Conservation (phyloP, 2,888 invertebrate species). For the Drosophila kambysellisi region DNA sequence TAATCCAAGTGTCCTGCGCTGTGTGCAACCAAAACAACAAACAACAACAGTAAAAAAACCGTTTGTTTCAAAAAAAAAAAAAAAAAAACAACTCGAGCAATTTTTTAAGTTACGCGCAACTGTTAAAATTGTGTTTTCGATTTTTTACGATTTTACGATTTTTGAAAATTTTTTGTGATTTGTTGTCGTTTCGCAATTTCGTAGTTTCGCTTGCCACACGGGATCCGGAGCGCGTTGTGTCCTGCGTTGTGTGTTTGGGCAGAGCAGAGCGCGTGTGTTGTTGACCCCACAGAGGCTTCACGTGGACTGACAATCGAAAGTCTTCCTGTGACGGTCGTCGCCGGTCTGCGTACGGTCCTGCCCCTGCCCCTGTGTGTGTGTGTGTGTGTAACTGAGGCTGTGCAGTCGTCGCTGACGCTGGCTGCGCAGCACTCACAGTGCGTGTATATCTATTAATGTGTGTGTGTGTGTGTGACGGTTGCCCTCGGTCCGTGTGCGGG, state of each 20-base stretch:
- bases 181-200: conserved; percentile 27
- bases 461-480: conserved; percentile 19
- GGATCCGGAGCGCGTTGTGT: conserved; percentile 49
- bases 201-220: conserved; percentile 23
- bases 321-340: conserved; percentile 78
- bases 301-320: conserved; percentile 83
- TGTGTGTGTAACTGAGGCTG: conserved; percentile 49
- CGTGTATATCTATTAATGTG: background rate
- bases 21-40: conserved; percentile 44
- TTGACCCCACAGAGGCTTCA: conserved; percentile 85
- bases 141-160: background rate
- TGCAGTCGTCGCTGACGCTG: conserved; percentile 51
- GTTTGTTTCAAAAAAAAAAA: conserved; percentile 27
- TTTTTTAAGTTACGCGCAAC: conserved; percentile 18
- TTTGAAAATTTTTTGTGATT: background rate
- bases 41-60: background rate
- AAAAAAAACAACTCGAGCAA: conserved; percentile 33
- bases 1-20: conserved; percentile 77
- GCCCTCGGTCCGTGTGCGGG: conserved; percentile 50
- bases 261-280: conserved; percentile 75
- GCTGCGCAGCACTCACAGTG: conserved; percentile 25
- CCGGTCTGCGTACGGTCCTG: conserved; percentile 44
- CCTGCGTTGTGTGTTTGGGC: conserved; percentile 19
- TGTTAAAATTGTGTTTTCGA: conserved; percentile 2
- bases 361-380: conserved; percentile 38